These are phyloP conservation scores for Dendroctonus valens DNA, from an alignment of 1,140 invertebrate genomes.

Conservation along the genomic window DNA sequence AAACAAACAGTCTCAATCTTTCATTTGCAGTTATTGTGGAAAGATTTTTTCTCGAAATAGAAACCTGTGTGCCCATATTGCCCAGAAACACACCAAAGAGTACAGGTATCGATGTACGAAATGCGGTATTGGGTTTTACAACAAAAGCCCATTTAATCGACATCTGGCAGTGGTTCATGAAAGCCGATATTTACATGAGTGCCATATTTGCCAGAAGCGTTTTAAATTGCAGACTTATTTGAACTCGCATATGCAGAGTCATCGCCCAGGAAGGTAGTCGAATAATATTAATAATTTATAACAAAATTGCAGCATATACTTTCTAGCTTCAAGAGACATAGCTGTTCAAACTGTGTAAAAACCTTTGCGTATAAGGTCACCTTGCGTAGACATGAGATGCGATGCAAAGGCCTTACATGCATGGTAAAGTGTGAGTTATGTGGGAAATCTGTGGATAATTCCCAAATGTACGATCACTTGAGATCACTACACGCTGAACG, in stretches of 20 bases:
- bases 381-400: slow-evolving; percentile 4
- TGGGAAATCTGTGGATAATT: slow-evolving; percentile 15
- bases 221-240: slow-evolving; percentile 23
- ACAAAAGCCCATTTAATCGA: slow-evolving; percentile 18
- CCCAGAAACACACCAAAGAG: slow-evolving; percentile 40
- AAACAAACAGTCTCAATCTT: background rate
- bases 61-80: slow-evolving; percentile 34
- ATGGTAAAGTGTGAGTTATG: slow-evolving; percentile 20
- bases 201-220: slow-evolving; percentile 34
- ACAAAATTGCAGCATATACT: background rate
- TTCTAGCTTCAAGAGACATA: slow-evolving; percentile 1
- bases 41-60: slow-evolving; percentile 31
- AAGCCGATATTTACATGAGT: slow-evolving; percentile 31
- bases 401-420: slow-evolving; percentile 13
- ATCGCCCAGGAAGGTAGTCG: slow-evolving; percentile 12
- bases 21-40: slow-evolving; percentile 26
- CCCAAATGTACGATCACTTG: slow-evolving; percentile 9
- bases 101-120: slow-evolving; percentile 13
- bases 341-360: slow-evolving; percentile 18
- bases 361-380: slow-evolving; percentile 1
- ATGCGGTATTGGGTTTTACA: slow-evolving; percentile 32
- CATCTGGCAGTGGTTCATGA: slow-evolving; percentile 34
- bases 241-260: slow-evolving; percentile 14
- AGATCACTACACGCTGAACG: slow-evolving; percentile 4
- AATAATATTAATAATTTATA: slow-evolving; percentile 1